phyloP scores from a whole-genome alignment of 1,140 invertebrate genomes.

The Eufriesea mexicana region DNA sequence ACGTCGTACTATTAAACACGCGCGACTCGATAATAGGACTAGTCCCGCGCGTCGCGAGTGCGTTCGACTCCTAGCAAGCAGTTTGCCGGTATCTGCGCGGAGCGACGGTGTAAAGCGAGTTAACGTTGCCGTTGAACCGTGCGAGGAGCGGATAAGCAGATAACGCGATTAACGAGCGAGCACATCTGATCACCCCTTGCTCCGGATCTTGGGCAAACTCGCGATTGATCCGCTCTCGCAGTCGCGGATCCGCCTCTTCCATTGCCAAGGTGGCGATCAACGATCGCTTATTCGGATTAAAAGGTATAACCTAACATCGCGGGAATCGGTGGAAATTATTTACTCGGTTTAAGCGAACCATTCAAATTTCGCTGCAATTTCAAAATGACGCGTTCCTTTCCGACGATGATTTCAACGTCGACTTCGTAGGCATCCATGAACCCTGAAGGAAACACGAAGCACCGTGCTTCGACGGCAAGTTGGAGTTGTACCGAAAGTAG shows the following conservation, averaged over 20 bases:
- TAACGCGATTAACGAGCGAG: slow-evolving; percentile 64
- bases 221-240: slow-evolving; percentile 10
- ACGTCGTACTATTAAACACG: slow-evolving; percentile 44
- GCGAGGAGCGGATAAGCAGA: slow-evolving; percentile 57
- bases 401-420: too few relatives aligned
- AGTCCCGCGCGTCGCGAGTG: slow-evolving; percentile 34
- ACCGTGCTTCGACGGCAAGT: not conserved
- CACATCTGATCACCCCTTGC: slow-evolving; percentile 35
- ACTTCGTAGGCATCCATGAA: too few relatives aligned
- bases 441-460: too few relatives aligned
- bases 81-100: slow-evolving; percentile 55
- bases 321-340: too few relatives aligned
- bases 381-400: not conserved
- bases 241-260: not conserved
- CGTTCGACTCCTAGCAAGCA: slow-evolving; percentile 48
- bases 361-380: too few relatives aligned
- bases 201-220: not conserved
- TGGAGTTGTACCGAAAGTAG: not conserved
- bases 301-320: too few relatives aligned
- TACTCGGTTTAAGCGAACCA: too few relatives aligned
- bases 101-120: slow-evolving; percentile 59
- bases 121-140: slow-evolving; percentile 63
- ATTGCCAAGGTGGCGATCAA: too few relatives aligned
- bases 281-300: too few relatives aligned
- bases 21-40: slow-evolving; percentile 55